Percentiles rank a stretch among this genome's conserved stretches.
phyloP scores from a whole-genome alignment of 2,797 vertebrate genomes.

The Pterois miles region DNA sequence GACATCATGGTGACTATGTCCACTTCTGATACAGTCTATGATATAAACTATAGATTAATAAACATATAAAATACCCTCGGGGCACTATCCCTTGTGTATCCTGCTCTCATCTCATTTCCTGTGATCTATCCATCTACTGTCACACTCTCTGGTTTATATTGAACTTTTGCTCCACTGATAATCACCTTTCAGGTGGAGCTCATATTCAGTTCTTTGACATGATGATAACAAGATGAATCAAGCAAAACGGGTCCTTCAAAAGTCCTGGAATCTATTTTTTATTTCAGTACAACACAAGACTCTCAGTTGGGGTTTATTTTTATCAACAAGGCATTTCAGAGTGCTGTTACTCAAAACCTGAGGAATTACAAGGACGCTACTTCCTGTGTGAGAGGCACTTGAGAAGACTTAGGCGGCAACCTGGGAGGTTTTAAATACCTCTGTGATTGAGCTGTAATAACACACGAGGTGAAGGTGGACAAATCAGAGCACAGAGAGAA shows the following conservation, averaged over 20 bases:
- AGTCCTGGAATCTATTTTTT: conserved; percentile 38
- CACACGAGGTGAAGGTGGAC: conserved; percentile 26
- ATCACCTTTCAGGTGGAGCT: background rate
- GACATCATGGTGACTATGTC: too few species aligned
- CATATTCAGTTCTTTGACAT: background rate
- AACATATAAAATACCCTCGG: background rate
- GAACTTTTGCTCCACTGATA: background rate
- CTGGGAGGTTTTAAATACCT: conserved; percentile 68
- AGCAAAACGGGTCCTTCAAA: conserved; percentile 7
- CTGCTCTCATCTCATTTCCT: too few species aligned
- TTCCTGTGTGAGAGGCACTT: conserved; percentile 63
- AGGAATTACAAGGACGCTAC: conserved; percentile 52
- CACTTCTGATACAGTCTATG: background rate
- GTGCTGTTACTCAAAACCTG: conserved; percentile 41
- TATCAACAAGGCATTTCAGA: conserved; percentile 56
- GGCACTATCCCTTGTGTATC: background rate
- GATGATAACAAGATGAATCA: background rate
- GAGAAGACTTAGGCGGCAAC: conserved; percentile 52
- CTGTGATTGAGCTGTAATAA: conserved; percentile 37
- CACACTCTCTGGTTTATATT: background rate
- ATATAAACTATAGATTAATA: background rate
- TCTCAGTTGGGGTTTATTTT: conserved; percentile 53
- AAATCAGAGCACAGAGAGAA: background rate
- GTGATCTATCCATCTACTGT: too few species aligned
- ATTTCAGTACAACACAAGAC: conserved; percentile 20